Evolutionary conservation across 2,888 invertebrate genomes (phyloP).

Genomic region (Hesperia comma): DNA sequence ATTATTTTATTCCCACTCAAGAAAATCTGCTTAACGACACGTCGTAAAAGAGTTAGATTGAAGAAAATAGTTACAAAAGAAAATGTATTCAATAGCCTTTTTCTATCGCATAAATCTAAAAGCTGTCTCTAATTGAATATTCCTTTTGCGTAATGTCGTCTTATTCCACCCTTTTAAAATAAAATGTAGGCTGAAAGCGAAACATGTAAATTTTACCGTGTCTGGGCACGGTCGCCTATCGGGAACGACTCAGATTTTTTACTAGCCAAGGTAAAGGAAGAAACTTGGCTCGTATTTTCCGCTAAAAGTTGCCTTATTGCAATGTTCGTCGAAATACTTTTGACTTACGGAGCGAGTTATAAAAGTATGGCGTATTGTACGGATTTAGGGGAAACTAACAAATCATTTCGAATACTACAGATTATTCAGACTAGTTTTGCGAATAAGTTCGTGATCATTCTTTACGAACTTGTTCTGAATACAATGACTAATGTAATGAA

Average conservation of each 20-base stretch:
- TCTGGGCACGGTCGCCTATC: conserved; percentile 64
- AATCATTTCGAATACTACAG: conserved; percentile 57
- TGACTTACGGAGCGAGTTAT: conserved; percentile 74
- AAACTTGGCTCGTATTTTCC: conserved; percentile 80
- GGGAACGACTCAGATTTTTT: conserved; percentile 69
- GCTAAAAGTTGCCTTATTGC: conserved; percentile 75
- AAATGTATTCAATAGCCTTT: conserved; percentile 48
- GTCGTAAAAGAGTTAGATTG: conserved; percentile 43
- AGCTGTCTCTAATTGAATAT: conserved; percentile 80
- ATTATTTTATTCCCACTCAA: too few species aligned
- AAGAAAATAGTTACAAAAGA: conserved; percentile 56
- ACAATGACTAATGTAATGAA: not conserved
- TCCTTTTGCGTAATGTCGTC: conserved; percentile 78
- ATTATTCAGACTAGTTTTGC: conserved; percentile 29
- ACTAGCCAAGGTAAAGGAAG: conserved; percentile 69
- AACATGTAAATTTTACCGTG: conserved; percentile 83
- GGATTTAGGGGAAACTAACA: conserved; percentile 58
- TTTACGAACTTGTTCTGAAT: conserved; percentile 10
- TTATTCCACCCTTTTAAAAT: conserved; percentile 81
- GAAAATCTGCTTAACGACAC: too few species aligned
- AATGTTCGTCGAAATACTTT: conserved; percentile 75
- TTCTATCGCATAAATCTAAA: conserved; percentile 70
- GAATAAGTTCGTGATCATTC: conserved; percentile 24
- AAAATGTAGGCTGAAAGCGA: conserved; percentile 78
- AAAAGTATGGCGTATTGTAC: conserved; percentile 68